phyloP scores from a whole-genome alignment of 2,888 invertebrate genomes.

The Pristionchus exspectatus region DNA sequence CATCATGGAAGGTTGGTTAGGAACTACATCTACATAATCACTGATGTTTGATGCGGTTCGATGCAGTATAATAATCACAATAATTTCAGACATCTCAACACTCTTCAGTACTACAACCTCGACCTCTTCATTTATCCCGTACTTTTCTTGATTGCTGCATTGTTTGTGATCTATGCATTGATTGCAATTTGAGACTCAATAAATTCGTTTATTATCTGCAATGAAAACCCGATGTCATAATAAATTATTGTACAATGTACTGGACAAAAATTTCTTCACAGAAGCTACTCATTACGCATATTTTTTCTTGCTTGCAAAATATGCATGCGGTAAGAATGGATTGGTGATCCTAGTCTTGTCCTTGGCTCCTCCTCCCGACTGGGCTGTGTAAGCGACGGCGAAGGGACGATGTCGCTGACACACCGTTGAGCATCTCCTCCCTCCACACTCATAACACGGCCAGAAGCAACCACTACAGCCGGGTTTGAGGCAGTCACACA shows the following conservation, averaged over 20 bases:
- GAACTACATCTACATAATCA: no score
- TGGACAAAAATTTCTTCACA: no score
- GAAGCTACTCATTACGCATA: background rate
- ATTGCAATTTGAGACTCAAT: no score
- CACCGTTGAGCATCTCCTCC: background rate
- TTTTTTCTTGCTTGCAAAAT: background rate
- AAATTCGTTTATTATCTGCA: no score
- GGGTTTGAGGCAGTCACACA: background rate
- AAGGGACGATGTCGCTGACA: background rate
- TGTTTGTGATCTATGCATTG: background rate
- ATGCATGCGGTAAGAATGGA: background rate
- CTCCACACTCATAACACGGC: background rate
- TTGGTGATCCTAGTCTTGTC: background rate
- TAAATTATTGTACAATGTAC: no score
- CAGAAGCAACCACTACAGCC: background rate
- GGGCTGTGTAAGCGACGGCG: background rate
- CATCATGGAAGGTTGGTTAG: slow-evolving; percentile 39
- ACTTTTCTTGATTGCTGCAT: background rate
- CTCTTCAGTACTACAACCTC: slow-evolving; percentile 1
- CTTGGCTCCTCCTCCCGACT: background rate
- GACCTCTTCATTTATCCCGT: slow-evolving; percentile 5
- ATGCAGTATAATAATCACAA: background rate
- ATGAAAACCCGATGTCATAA: no score
- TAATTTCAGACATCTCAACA: background rate
- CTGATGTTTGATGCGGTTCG: no score